Evolutionary conservation across 92 coral and sea anemone species (phyloP).

Genomic region (Umimayanthus kanabou): DNA sequence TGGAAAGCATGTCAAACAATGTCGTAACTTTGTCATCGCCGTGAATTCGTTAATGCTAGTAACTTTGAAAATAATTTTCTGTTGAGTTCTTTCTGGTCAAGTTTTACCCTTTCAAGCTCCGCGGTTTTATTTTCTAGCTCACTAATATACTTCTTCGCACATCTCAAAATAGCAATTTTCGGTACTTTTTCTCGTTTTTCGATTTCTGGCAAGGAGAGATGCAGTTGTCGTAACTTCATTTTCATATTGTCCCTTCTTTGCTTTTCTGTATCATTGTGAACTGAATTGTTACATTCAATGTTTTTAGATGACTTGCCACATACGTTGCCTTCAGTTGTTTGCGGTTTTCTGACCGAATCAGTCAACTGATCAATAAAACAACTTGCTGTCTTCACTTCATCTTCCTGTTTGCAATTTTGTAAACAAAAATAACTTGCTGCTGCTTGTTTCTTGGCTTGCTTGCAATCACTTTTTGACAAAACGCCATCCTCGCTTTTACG

Average conservation of each 20-base stretch:
- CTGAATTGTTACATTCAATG: neutral
- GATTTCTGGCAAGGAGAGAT: conserved; percentile 58
- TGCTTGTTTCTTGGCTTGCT: neutral
- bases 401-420: neutral
- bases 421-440: neutral
- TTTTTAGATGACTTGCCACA: neutral
- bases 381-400: neutral
- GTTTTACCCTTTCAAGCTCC: conserved; percentile 17
- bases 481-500: neutral
- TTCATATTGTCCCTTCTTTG: conserved; percentile 77
- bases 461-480: neutral
- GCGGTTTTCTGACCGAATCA: neutral
- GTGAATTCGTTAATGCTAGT: conserved; percentile 24
- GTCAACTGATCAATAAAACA: neutral
- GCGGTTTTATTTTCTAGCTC: conserved; percentile 42
- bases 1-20: conserved; percentile 1
- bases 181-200: conserved; percentile 55
- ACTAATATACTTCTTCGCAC: conserved; percentile 55
- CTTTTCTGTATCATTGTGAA: conserved; percentile 70
- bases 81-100: conserved; percentile 40
- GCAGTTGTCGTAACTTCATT: conserved; percentile 66
- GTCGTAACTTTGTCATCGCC: neutral
- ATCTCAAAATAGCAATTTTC: conserved; percentile 63
- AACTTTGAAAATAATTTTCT: conserved; percentile 47
- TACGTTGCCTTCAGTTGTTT: neutral